A percentile compares a stretch with the other conserved stretches of the same genome.
Conservation (phyloP, 2,113 vertebrate genomes). For the Aegithalos caudatus region DNA sequence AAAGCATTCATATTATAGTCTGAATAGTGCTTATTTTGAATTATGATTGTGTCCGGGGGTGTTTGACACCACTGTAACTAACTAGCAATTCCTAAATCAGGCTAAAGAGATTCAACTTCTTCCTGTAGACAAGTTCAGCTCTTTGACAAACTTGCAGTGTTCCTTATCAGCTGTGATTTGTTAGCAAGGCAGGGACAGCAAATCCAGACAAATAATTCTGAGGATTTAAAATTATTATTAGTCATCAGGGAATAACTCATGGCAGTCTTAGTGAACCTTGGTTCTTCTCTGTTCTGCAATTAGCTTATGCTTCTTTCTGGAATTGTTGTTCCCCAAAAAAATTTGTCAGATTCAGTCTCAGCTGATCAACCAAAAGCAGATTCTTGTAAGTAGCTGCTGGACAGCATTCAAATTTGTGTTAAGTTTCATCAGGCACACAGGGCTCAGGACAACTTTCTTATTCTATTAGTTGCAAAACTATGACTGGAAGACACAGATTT, state of each 20-base stretch:
- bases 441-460: neutral
- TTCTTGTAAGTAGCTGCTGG: neutral
- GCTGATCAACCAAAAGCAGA: neutral
- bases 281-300: neutral
- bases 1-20: neutral
- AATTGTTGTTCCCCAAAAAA: neutral
- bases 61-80: neutral
- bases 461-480: neutral
- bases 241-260: neutral
- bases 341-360: neutral
- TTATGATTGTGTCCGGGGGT: neutral
- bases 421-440: neutral
- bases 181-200: neutral
- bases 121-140: neutral
- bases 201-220: neutral
- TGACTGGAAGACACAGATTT: neutral
- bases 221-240: neutral
- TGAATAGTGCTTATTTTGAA: neutral
- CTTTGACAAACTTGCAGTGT: neutral
- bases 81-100: neutral
- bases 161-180: neutral
- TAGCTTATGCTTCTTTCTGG: neutral
- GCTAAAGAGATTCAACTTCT: neutral
- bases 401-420: neutral
- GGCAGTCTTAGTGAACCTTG: neutral